Conservation (phyloP, 2,888 invertebrate genomes). For the Microctonus brassicae region DNA sequence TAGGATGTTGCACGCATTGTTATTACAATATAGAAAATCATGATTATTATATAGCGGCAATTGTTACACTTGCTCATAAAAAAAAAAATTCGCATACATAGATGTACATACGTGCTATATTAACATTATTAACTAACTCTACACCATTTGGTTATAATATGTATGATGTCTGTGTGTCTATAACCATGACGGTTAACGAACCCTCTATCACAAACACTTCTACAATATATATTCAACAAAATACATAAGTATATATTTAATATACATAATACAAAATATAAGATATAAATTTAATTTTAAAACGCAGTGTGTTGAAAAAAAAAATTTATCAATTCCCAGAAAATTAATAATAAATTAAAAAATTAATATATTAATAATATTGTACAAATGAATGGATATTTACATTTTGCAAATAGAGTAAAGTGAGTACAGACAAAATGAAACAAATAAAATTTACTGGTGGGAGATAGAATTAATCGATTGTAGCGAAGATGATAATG, state of each 20-base stretch:
- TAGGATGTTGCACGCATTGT: not conserved
- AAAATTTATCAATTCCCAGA: no score
- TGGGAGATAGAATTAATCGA: not conserved
- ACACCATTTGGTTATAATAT: constrained; percentile 24
- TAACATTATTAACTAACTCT: constrained; percentile 36
- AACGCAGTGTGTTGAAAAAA: no score
- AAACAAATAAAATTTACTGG: not conserved
- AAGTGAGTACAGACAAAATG: not conserved
- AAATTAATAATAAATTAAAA: not conserved
- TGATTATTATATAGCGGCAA: constrained; percentile 38
- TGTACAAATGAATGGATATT: no score
- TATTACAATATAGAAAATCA: not conserved
- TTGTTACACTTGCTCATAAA: constrained; percentile 23
- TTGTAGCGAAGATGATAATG: not conserved
- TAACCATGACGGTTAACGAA: constrained; percentile 65
- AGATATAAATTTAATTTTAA: no score
- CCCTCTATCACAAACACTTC: constrained; percentile 38
- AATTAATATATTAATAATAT: no score
- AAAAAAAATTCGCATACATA: no score
- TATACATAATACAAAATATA: no score
- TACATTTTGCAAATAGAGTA: no score
- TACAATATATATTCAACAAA: no score
- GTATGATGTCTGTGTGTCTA: constrained; percentile 43
- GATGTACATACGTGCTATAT: constrained; percentile 34
- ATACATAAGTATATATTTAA: no score